Evolutionary conservation across 2,797 vertebrate genomes (phyloP), one percentile per base, ranked within the genome.

Genomic region (Acrocephalus scirpaceus): DNA sequence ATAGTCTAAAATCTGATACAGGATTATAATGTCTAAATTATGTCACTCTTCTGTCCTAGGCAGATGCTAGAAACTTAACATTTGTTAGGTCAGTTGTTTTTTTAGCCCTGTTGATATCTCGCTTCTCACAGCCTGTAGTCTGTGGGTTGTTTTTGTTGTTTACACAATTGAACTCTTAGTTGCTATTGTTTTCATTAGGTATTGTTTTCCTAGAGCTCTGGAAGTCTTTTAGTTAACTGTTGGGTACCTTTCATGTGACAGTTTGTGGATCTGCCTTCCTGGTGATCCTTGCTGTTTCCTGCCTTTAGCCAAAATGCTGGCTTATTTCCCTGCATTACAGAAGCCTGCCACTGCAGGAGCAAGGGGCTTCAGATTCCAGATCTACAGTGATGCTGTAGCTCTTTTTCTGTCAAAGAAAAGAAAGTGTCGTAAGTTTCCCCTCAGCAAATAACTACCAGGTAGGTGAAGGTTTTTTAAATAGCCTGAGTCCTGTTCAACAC

Each of bases 201-300:
- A 32, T 82, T 95, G 71, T 92, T 85, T 92, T 88, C 40, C 60
- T 87, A 44, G 71, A 85, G 44, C 9, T 66, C 74, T 92, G 84
- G 66, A 85, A 89, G 47, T 78, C 58, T 91, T 84, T 86, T 48
- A 58, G 0, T 58, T 54, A 84, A 57, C 34, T 81, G 26, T 47
- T 82, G 10, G 4, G 16, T 86, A 66, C 74, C 48, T 91, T 86
- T 87, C 17, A 51, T 89, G 61, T 88, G 56, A 16, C 74, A 73
- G 51, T 86, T 83, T 69, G n/a, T 76, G 34, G 57, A 25, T 81
- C 57, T 89, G 3, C 54, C 67, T 76, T 71, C 60, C 32, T 53
- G 47, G 58, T 82, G 51, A 45, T 75, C 36, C 70, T 48, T 90
- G 54, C n/a, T 44, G 6, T 85, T 80, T 66, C 50, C 42, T 93